Evolutionary conservation across 2,888 invertebrate genomes (phyloP).

Genomic region (Phengaris alcon): DNA sequence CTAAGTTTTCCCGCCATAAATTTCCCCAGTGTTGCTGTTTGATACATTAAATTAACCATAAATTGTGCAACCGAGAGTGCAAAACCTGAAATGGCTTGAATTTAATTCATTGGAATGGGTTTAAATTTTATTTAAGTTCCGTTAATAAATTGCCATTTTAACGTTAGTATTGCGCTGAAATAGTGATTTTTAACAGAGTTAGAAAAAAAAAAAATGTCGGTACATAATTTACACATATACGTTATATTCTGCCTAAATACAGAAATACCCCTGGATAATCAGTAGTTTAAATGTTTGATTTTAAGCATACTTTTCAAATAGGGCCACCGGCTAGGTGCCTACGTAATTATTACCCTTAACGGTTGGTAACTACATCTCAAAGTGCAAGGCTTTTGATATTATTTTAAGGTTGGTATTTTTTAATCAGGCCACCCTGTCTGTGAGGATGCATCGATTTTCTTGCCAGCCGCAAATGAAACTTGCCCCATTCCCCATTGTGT

Average conservation of each 20-base stretch:
- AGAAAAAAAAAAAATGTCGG: not conserved
- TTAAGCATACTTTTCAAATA: too few species aligned
- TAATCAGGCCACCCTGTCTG: conserved; percentile 44
- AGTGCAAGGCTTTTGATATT: conserved; percentile 31
- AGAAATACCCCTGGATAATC: too few species aligned
- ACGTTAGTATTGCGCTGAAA: not conserved
- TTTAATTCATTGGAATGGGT: conserved; percentile 12
- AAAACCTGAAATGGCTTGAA: conserved; percentile 5
- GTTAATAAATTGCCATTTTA: not conserved
- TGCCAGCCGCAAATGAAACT: conserved; percentile 53
- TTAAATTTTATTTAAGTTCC: not conserved
- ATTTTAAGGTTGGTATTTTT: conserved; percentile 17
- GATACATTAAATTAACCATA: conserved; percentile 20
- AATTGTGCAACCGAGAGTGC: conserved; percentile 8
- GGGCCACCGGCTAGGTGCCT: too few species aligned
- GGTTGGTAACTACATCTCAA: not conserved
- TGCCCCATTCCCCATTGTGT: conserved; percentile 51
- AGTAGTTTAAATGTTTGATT: too few species aligned
- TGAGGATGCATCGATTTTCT: conserved; percentile 47
- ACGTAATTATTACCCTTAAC: too few species aligned
- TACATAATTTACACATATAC: too few species aligned
- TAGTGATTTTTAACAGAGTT: not conserved
- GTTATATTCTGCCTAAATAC: too few species aligned
- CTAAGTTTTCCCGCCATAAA: conserved; percentile 60
- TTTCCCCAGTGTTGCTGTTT: conserved; percentile 40